Percentiles rank a stretch among this genome's conserved stretches.
Evolutionary conservation across 1,140 invertebrate genomes (phyloP).

Genomic region (Heliothis subflexa): DNA sequence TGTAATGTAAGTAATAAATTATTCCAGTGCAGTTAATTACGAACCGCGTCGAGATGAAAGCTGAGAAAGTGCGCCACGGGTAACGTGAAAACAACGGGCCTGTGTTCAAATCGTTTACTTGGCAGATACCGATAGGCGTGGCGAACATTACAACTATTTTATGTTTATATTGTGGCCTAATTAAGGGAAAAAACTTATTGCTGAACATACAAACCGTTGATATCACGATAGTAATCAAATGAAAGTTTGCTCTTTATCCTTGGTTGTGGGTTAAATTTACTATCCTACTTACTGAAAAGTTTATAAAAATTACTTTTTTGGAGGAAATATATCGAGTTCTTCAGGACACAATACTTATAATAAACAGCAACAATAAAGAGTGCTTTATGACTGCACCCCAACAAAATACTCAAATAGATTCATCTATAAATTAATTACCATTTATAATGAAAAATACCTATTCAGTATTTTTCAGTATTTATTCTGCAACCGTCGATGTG

Average conservation of each 20-base stretch:
- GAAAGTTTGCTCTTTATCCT: too few relatives aligned
- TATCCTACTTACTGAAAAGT: too few relatives aligned
- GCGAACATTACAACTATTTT: constrained; percentile 7
- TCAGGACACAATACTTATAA: too few relatives aligned
- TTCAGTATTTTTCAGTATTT: constrained; percentile 6
- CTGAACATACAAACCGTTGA: background rate
- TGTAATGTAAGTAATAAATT: constrained; percentile 59
- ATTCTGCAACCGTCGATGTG: background rate
- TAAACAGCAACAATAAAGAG: too few relatives aligned
- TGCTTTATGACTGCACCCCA: too few relatives aligned
- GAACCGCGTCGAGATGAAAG: constrained; percentile 63
- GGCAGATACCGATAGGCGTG: constrained; percentile 26
- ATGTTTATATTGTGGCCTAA: background rate
- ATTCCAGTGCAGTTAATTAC: constrained; percentile 65
- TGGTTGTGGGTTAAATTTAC: too few relatives aligned
- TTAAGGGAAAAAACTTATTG: background rate
- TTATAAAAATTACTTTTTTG: too few relatives aligned
- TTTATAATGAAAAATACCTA: too few relatives aligned
- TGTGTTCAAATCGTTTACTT: constrained; percentile 40
- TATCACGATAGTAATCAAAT: too few relatives aligned
- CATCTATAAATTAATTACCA: too few relatives aligned
- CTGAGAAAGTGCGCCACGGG: constrained; percentile 65
- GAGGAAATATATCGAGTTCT: too few relatives aligned
- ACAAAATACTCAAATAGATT: too few relatives aligned
- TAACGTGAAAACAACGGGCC: constrained; percentile 51